Evolutionary conservation across 2,888 invertebrate species (phyloP), one percentile per base, ranked within the genome.

Genomic region (Psococerastis gibbosa): DNA sequence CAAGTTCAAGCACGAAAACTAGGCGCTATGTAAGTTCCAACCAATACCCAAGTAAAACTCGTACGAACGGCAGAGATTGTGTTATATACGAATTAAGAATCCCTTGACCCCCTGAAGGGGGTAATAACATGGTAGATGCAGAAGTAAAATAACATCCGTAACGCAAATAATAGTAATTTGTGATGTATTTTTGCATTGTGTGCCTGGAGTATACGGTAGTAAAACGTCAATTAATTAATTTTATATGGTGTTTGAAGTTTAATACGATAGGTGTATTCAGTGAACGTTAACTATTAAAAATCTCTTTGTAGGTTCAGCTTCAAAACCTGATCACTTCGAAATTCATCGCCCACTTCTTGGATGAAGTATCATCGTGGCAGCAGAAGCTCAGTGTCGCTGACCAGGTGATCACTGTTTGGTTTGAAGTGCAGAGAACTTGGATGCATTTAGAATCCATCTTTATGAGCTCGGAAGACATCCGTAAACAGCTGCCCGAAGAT

Each of bases 371-470:
- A 1, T 66, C 72, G 41, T 95, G 95, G 95, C 94, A 94, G 60
- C 80, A 78, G 55, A 88, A 88, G 56, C 64, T 95, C 15, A 83
- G 85, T 48, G 74, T 85, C 50, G 92, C 94, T 27, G 95, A 95
- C 65, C 89, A 91, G 67, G 92, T 85, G 6, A 85, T 87, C 43
- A 80, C 82, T 1, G 69, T 83, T 4, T 88, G 88, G 87, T 88
- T 92, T 65, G 94, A 94, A 66, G 92, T 95, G 20, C 95, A 95
- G 64, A 69, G 94, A 45, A 92, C 92, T 18, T 95, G 95, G 95
- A 85, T 85, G 54, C 91, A 95, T 64, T 70, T 95, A 48, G 94
- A 95, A 65, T 91, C 91, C 54, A 95, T 95, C 58, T 95, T 95
- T 60, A 92, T 94, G 78, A 92, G 91, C 51, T 92, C 94, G 1